A percentile compares a stretch with the other conserved stretches of the same genome.
These are phyloP conservation scores for Denticeps clupeoides DNA, from an alignment of 2,797 vertebrate species.

Conservation along the genomic window DNA sequence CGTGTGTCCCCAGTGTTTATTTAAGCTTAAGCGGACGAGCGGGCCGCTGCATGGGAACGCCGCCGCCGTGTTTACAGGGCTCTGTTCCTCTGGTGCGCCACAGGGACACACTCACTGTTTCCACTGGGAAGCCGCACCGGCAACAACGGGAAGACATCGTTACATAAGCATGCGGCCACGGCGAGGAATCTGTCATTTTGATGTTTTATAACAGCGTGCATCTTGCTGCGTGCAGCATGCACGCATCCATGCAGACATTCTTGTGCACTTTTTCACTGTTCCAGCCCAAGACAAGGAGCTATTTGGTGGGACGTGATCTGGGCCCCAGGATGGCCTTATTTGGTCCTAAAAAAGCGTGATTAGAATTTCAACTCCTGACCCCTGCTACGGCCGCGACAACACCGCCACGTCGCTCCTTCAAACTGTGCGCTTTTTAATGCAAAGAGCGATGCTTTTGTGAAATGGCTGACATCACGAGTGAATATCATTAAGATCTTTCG, in stretches of 20 bases:
- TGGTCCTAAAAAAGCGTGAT: conserved; percentile 2
- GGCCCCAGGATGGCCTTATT: conserved; percentile 3
- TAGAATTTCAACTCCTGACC: background rate
- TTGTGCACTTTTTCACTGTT: too few relatives aligned
- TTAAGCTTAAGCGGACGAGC: background rate
- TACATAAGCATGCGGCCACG: too few relatives aligned
- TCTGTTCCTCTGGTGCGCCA: conserved; percentile 49
- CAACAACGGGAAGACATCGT: conserved; percentile 19
- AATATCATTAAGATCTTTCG: too few relatives aligned
- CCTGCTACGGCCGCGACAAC: background rate
- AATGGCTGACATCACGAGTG: too few relatives aligned
- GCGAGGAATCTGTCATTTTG: too few relatives aligned
- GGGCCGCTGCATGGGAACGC: conserved; percentile 40
- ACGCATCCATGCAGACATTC: too few relatives aligned
- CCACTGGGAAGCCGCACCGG: conserved; percentile 47
- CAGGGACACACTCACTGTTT: conserved; percentile 52
- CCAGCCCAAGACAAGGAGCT: conserved; percentile 2
- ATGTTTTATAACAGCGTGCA: too few relatives aligned
- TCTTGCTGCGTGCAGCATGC: too few relatives aligned
- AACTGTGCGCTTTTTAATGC: too few relatives aligned
- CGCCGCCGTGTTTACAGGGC: conserved; percentile 50
- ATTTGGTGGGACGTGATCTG: background rate
- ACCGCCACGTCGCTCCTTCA: too few relatives aligned
- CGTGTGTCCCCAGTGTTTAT: background rate
- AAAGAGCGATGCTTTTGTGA: too few relatives aligned